phyloP scores from a whole-genome alignment of 2,888 invertebrate genomes.

The Spialia ferax region DNA sequence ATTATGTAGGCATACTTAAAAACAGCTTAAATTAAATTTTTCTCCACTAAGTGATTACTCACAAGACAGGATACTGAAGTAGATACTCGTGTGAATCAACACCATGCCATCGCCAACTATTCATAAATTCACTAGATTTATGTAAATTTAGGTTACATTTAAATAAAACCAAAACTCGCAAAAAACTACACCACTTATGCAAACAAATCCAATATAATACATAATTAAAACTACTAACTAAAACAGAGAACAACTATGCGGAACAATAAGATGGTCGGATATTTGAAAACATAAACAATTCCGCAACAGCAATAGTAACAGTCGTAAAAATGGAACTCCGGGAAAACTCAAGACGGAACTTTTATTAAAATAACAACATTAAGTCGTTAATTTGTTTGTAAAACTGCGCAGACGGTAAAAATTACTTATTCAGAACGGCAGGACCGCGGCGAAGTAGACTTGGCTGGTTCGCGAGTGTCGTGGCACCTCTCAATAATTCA shows the following conservation, averaged over 20 bases:
- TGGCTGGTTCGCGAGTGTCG: slow-evolving; percentile 59
- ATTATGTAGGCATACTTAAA: too few relatives aligned
- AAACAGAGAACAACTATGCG: slow-evolving; percentile 29
- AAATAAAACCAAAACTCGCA: background rate
- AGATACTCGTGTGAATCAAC: too few relatives aligned
- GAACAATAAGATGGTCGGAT: slow-evolving; percentile 47
- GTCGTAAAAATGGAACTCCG: slow-evolving; percentile 79
- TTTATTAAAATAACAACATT: slow-evolving; percentile 85
- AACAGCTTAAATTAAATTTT: too few relatives aligned
- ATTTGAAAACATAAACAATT: slow-evolving; percentile 73
- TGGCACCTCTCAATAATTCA: slow-evolving; percentile 78
- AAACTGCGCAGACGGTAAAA: slow-evolving; percentile 77
- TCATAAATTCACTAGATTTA: background rate
- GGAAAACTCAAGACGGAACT: slow-evolving; percentile 73
- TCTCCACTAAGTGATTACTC: too few relatives aligned
- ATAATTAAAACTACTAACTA: slow-evolving; percentile 15
- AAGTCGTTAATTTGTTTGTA: slow-evolving; percentile 85
- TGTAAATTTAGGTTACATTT: background rate
- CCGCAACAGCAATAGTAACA: slow-evolving; percentile 66
- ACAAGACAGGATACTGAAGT: too few relatives aligned
- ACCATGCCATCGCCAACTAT: too few relatives aligned
- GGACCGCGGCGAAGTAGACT: slow-evolving; percentile 70
- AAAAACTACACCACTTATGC: background rate
- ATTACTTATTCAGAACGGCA: slow-evolving; percentile 49
- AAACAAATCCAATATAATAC: slow-evolving; percentile 12